These are phyloP conservation scores for Triplophysa siluroides DNA, from an alignment of 2,113 vertebrate species.

Conservation along the genomic window DNA sequence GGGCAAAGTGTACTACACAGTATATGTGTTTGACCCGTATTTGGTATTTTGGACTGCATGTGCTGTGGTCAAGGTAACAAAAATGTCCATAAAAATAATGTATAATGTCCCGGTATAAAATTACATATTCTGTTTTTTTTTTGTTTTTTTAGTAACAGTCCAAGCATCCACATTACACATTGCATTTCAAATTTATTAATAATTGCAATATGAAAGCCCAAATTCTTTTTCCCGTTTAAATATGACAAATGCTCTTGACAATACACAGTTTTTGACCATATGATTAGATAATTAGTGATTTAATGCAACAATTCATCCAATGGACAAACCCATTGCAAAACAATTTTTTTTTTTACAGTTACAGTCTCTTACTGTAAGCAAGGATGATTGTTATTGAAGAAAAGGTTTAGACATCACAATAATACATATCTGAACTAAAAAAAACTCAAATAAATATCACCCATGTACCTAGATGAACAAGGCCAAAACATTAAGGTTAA, in stretches of 20 bases:
- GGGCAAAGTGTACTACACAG: too few relatives aligned
- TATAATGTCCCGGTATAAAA: too few relatives aligned
- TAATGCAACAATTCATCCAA: not conserved
- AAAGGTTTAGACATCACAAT: not conserved
- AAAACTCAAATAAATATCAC: slow-evolving; percentile 45
- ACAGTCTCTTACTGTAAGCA: not conserved
- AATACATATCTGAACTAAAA: slow-evolving; percentile 17
- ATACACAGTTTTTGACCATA: not conserved
- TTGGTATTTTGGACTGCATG: too few relatives aligned
- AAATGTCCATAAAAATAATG: too few relatives aligned
- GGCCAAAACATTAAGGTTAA: not conserved
- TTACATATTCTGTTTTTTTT: too few relatives aligned
- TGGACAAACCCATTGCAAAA: not conserved
- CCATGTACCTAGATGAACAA: slow-evolving; percentile 16
- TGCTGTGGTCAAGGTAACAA: too few relatives aligned
- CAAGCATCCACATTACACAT: slow-evolving; percentile 1
- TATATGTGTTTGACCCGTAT: too few relatives aligned
- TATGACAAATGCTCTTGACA: not conserved
- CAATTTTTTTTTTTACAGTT: not conserved
- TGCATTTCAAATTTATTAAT: not conserved
- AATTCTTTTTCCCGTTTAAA: not conserved
- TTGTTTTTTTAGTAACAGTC: not conserved
- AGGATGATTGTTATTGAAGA: not conserved
- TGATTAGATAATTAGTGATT: not conserved
- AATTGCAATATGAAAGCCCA: not conserved